These are phyloP conservation scores for Brachionus angularis DNA, from an alignment of 1,140 invertebrate genomes.

Conservation along the genomic window DNA sequence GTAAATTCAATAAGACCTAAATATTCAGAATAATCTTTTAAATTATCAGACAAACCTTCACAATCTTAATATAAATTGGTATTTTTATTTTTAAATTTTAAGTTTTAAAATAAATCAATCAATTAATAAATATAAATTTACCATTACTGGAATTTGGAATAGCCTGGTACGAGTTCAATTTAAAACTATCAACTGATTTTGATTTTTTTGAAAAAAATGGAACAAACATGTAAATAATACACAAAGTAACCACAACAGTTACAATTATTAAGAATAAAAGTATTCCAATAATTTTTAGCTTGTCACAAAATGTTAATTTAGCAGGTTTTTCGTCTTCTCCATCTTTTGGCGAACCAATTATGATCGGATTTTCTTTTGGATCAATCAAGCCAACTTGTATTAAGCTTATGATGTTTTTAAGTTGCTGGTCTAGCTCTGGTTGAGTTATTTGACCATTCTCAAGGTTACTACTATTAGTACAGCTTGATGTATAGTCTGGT, in stretches of 20 bases:
- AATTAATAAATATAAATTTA: not conserved
- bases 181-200: too few species aligned
- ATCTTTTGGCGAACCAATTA: slow-evolving; percentile 13
- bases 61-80: too few species aligned
- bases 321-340: not conserved
- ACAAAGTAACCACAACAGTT: slow-evolving; percentile 16
- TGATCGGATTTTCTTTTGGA: slow-evolving; percentile 12
- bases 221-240: slow-evolving; percentile 29
- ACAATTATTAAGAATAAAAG: slow-evolving; percentile 35
- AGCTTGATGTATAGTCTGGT: slow-evolving; percentile 27
- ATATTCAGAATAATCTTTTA: not conserved
- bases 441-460: slow-evolving; percentile 20
- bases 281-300: slow-evolving; percentile 18
- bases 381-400: slow-evolving; percentile 35
- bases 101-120: not conserved
- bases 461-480: slow-evolving; percentile 15
- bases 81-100: too few species aligned
- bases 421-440: slow-evolving; percentile 20
- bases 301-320: slow-evolving; percentile 13
- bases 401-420: slow-evolving; percentile 21
- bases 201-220: slow-evolving; percentile 31
- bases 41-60: not conserved
- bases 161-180: not conserved
- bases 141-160: not conserved
- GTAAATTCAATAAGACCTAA: not conserved